These are phyloP conservation scores for Clunio marinus DNA, from an alignment of 2,888 invertebrate genomes.

Conservation along the genomic window DNA sequence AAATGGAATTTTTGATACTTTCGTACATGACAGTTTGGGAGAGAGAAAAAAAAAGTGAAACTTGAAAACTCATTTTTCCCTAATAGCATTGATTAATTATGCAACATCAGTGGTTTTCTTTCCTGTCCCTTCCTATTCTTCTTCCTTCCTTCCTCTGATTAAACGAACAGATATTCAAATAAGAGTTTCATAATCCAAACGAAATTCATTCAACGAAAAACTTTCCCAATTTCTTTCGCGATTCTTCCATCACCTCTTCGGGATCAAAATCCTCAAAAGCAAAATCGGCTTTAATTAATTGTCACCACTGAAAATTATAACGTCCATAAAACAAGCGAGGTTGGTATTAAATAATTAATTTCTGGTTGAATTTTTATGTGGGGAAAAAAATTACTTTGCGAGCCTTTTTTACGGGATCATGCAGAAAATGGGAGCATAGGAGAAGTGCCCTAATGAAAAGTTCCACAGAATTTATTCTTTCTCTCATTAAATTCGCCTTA, in stretches of 20 bases:
- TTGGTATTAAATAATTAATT: slow-evolving; percentile 31
- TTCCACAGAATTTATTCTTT: too few species aligned
- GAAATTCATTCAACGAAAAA: background rate
- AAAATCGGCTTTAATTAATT: slow-evolving; percentile 34
- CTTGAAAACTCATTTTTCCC: too few species aligned
- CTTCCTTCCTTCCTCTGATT: too few species aligned
- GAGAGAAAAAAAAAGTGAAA: too few species aligned
- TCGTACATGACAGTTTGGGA: background rate
- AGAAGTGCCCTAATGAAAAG: too few species aligned
- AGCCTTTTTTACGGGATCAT: background rate
- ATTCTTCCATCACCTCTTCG: background rate
- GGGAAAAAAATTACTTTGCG: background rate
- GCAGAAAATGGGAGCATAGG: too few species aligned
- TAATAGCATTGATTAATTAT: slow-evolving; percentile 1
- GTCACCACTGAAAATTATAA: slow-evolving; percentile 18
- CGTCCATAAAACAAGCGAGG: slow-evolving; percentile 29
- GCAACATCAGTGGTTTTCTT: background rate
- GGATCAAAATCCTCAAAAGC: background rate
- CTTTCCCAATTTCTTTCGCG: background rate
- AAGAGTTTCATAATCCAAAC: too few species aligned
- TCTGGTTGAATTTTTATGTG: slow-evolving; percentile 26
- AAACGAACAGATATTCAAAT: too few species aligned
- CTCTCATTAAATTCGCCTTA: too few species aligned
- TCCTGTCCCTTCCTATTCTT: too few species aligned
- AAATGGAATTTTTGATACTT: slow-evolving; percentile 8